These are phyloP conservation scores for Drosophila kurseongensis DNA, from an alignment of 1,140 invertebrate genomes.

Conservation along the genomic window DNA sequence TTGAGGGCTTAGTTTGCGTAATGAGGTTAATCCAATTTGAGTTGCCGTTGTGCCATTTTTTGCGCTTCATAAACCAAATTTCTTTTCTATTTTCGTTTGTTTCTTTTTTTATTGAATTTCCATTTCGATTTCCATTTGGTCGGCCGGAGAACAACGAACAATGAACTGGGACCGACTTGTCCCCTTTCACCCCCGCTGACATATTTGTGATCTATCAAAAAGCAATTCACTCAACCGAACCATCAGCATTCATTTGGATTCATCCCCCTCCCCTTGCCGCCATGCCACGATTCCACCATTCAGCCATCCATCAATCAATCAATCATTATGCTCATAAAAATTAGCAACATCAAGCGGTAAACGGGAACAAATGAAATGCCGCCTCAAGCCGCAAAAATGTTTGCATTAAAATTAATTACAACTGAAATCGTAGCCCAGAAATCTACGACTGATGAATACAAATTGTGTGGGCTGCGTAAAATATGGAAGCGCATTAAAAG, in stretches of 20 bases:
- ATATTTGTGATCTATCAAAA: slow-evolving; percentile 67
- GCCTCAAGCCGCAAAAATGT: slow-evolving; percentile 54
- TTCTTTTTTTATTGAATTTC: slow-evolving; percentile 25
- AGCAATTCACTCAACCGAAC: slow-evolving; percentile 71
- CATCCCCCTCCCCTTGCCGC: background rate
- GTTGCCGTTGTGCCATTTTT: slow-evolving; percentile 21
- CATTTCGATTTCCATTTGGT: slow-evolving; percentile 33
- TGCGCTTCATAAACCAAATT: slow-evolving; percentile 37
- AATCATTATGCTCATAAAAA: slow-evolving; percentile 76
- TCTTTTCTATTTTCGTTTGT: slow-evolving; percentile 20
- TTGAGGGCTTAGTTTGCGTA: background rate
- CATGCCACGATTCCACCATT: slow-evolving; percentile 6
- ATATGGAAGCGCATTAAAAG: slow-evolving; percentile 40
- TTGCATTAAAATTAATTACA: slow-evolving; percentile 73
- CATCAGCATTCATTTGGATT: slow-evolving; percentile 65
- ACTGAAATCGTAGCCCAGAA: slow-evolving; percentile 6
- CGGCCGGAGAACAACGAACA: slow-evolving; percentile 13
- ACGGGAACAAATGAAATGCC: slow-evolving; percentile 40
- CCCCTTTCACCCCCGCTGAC: slow-evolving; percentile 17
- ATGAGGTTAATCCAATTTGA: slow-evolving; percentile 45
- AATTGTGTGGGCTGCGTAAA: slow-evolving; percentile 38
- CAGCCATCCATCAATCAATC: slow-evolving; percentile 69
- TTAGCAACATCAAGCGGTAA: slow-evolving; percentile 60
- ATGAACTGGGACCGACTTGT: slow-evolving; percentile 9
- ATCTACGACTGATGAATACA: slow-evolving; percentile 47